Conservation (phyloP, 2,888 invertebrate species). For the Geophilus truncorum region DNA sequence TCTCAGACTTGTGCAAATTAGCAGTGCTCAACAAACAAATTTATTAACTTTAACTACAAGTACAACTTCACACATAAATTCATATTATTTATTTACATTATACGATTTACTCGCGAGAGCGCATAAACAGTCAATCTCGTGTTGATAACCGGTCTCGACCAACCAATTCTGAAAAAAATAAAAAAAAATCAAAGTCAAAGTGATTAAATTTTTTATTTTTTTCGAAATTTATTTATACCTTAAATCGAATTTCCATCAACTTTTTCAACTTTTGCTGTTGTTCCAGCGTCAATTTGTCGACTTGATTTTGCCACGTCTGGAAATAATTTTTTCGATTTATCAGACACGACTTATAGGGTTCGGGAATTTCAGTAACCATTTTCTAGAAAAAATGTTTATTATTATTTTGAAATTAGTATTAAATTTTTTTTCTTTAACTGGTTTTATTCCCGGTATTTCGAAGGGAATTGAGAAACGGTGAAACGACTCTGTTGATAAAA, state of each 20-base stretch:
- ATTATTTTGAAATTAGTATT: neutral
- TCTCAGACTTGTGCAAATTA: constrained; percentile 34
- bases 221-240: neutral
- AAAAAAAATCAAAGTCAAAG: no score
- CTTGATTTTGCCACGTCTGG: neutral
- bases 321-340: neutral
- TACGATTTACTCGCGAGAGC: neutral
- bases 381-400: neutral
- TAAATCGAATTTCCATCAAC: neutral
- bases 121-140: neutral
- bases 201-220: neutral
- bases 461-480: constrained; percentile 36
- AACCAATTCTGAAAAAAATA: neutral
- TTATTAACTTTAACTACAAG: no score
- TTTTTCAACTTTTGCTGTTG: neutral
- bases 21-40: constrained; percentile 36
- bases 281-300: neutral
- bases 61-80: no score
- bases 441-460: constrained; percentile 32
- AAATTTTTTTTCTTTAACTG: neutral
- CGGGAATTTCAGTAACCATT: neutral
- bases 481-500: constrained; percentile 32
- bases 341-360: neutral
- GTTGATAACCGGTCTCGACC: neutral
- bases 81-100: neutral